These are phyloP conservation scores for Penelope pileata DNA, from an alignment of 2,113 vertebrate species.

Conservation along the genomic window DNA sequence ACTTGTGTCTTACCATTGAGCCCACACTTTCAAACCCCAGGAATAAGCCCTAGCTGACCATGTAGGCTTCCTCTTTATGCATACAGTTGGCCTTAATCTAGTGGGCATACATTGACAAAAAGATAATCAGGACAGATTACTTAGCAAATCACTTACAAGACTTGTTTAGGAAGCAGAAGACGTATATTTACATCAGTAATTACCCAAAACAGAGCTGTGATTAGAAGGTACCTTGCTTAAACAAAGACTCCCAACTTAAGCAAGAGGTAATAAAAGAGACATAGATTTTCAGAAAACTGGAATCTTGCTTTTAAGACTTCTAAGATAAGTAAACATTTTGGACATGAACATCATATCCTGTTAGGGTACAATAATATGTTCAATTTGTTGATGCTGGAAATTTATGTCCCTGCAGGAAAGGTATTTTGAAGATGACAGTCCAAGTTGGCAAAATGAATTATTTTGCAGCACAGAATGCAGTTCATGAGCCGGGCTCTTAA, in stretches of 20 bases:
- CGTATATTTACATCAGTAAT: background rate
- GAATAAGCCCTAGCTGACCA: background rate
- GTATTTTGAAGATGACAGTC: background rate
- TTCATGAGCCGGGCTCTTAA: background rate
- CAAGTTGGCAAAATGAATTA: background rate
- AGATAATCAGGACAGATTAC: background rate
- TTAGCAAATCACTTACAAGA: background rate
- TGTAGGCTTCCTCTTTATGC: background rate
- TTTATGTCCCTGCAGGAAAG: background rate
- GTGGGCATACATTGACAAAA: background rate
- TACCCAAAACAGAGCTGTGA: background rate
- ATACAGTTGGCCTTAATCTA: background rate
- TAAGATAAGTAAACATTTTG: background rate
- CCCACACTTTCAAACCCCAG: background rate
- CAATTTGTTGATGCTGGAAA: background rate
- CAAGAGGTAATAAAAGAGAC: too few species aligned
- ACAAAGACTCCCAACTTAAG: background rate
- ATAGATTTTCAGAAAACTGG: background rate
- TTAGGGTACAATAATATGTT: background rate
- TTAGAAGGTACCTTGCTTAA: background rate
- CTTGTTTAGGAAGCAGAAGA: background rate
- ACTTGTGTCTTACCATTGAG: background rate
- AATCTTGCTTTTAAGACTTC: background rate
- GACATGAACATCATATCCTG: background rate
- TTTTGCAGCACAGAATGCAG: background rate